Conservation (phyloP, 2,888 invertebrate species). For the Lagria hirta region DNA sequence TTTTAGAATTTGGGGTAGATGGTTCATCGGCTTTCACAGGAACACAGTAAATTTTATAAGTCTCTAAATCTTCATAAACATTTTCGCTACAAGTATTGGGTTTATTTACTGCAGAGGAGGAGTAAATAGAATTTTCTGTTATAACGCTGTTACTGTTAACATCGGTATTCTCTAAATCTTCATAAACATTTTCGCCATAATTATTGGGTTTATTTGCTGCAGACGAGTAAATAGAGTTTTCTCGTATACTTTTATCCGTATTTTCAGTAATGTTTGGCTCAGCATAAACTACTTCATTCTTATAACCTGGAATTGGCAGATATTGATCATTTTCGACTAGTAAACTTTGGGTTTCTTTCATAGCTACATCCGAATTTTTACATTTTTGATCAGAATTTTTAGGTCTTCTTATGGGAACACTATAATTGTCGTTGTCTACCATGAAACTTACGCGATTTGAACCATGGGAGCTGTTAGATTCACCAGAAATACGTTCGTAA, state of each 20-base stretch:
- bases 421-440: conserved; percentile 30
- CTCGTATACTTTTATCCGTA: too few species aligned
- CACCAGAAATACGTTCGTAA: conserved; percentile 31
- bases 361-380: conserved; percentile 1
- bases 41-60: conserved; percentile 19
- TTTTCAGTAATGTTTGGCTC: conserved; percentile 21
- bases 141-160: conserved; percentile 33
- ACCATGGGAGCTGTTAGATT: conserved; percentile 6
- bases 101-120: conserved; percentile 1
- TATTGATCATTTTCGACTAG: conserved; percentile 38
- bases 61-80: conserved; percentile 32
- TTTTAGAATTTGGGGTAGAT: conserved; percentile 17
- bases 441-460: conserved; percentile 22
- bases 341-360: conserved; percentile 13
- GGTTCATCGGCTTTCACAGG: conserved; percentile 22
- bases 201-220: too few species aligned
- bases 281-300: conserved; percentile 24
- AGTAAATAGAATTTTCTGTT: conserved; percentile 20
- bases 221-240: too few species aligned
- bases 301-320: conserved; percentile 14
- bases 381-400: not conserved
- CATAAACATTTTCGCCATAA: not conserved
- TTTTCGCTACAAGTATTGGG: conserved; percentile 14
- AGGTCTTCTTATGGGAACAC: conserved; percentile 16
- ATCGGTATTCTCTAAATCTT: too few species aligned